Evolutionary conservation across 1,140 invertebrate genomes (phyloP), one percentile per base, ranked within the genome.

Genomic region (Diabrotica virgifera): DNA sequence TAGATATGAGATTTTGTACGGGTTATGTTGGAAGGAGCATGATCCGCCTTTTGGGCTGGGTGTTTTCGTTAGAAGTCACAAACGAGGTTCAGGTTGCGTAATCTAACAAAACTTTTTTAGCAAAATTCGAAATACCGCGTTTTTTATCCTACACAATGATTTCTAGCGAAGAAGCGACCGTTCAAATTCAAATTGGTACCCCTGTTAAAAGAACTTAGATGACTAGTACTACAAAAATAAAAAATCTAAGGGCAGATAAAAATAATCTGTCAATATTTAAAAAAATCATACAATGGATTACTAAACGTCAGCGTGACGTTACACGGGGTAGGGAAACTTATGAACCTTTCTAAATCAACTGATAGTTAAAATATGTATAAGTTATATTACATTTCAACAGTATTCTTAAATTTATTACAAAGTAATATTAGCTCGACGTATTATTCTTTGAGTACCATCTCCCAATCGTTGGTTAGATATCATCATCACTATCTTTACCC

Each of bases 81-180:
- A 70, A 72, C 71, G 69, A 72, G 71, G 71, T 72, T 70, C 71
- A 63, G 58, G 62, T 70, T 69, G 66, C 67, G 65, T 71, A 67
- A 54, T 65, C 63, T 65, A 65, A 63, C 61, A 67, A 63, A 62
- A 63, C 61, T 51, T 37, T 38, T 55, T 54, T 63, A 63, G 65
- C 65, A 59, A 12, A 59, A 59, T 63, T 67, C 65, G 62, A 67
- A 67, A 63, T 63, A 63, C 61, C 61, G 55, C 65, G 46, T 63
- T 59, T 67, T 56, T 51, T 51, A 40, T 12, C 65, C 65, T 67
- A 59, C 57, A 63, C 46, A 55, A 56, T 55, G 54, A 54, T 62
- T 63, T 69, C 65, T 62, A 67, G 63, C 62, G 65, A 59, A 65
- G 57, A 59, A 59, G 64, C 51, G 52, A 65, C 62, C 68, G 12